Conservation (phyloP, 2,797 vertebrate genomes). For the Lagothrix lagotricha region DNA sequence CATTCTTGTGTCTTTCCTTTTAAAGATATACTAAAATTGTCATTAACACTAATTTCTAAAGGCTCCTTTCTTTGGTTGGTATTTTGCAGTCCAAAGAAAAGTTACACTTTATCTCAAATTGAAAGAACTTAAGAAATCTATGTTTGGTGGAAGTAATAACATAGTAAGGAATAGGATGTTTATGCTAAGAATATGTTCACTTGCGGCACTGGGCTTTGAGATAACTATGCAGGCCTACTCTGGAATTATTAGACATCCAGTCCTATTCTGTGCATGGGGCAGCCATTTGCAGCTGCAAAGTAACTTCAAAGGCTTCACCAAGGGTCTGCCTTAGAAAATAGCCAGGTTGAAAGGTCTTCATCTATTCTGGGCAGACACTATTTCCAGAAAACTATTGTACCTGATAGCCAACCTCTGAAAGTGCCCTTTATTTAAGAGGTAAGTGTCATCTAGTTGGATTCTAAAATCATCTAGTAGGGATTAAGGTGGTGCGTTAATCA, state of each 20-base stretch:
- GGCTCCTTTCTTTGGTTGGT: background rate
- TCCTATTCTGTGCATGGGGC: accelerated
- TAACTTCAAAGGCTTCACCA: background rate
- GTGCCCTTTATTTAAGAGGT: background rate
- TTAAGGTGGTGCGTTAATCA: background rate
- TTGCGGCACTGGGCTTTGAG: background rate
- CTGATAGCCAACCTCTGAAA: background rate
- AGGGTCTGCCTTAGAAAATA: background rate
- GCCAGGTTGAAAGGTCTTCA: background rate
- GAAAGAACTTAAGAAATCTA: background rate
- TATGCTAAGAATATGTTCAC: background rate
- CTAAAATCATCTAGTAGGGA: background rate
- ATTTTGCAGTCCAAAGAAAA: background rate
- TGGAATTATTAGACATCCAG: background rate
- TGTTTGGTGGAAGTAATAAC: background rate
- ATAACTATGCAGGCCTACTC: background rate
- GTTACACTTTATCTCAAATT: background rate
- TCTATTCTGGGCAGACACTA: background rate
- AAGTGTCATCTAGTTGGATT: background rate
- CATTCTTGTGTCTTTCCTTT: background rate
- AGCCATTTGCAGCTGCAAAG: background rate
- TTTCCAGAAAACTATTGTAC: background rate
- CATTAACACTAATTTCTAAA: background rate
- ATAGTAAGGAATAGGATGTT: background rate
- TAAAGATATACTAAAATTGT: background rate